Base-by-base conservation (phyloP, 1,140 invertebrate species). In the Drosophila repletoides region DNA sequence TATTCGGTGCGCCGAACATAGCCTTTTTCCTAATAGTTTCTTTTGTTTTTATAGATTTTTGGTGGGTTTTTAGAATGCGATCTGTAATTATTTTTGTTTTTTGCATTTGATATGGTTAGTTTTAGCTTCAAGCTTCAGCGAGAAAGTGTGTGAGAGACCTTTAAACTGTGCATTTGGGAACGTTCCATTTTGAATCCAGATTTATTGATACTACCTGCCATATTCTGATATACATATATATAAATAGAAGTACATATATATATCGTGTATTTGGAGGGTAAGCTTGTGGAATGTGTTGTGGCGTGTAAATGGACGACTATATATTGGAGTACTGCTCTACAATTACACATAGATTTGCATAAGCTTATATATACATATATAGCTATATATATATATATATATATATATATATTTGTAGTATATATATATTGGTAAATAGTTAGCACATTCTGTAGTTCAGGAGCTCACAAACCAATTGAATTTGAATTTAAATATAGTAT, bases 21-120 rank as follows among this genome's bases (percentile, higher is more conserved):
- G n/a, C n/a, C n/a, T n/a, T n/a, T n/a, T n/a, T n/a, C n/a, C n/a
- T n/a, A n/a, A n/a, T n/a, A n/a, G n/a, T n/a, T n/a, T n/a, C n/a
- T n/a, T n/a, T n/a, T n/a, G n/a, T n/a, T n/a, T n/a, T n/a, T n/a
- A n/a, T 12, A 9, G 4, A 36, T 26, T 26, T 26, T 40, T 53
- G 51, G 51, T 53, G 51, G 51, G 51, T 21, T 53, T 40, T 24
- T 29, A 53, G 28, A 53, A 40, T 40, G 51, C 51, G 34, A 9
- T 9, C 34, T 40, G n/a, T n/a, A n/a, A n/a, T n/a, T n/a, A n/a
- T n/a, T n/a, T n/a, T 40, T 49, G 17, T n/a, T 59, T 67, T 60
- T 45, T 60, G 56, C 56, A 52, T 60, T 67, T 67, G 64, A 67
- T 67, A 67, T 67, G 64, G 64, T 67, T 52, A 45, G 64, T 59